Percentiles rank a stretch among this genome's conserved stretches.
Conservation (phyloP, 2,113 vertebrate species). For the Dipodomys merriami region DNA sequence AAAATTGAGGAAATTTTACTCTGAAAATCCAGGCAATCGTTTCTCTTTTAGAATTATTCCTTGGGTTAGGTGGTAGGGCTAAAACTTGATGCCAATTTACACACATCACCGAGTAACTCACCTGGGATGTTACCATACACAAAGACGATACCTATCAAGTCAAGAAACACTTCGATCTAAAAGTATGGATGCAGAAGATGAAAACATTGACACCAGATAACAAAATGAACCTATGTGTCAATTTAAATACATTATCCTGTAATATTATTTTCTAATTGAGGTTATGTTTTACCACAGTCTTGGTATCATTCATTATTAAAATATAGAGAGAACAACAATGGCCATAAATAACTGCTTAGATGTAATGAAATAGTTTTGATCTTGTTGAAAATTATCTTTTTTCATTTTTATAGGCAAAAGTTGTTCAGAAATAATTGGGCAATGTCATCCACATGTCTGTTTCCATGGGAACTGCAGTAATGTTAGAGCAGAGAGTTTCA, state of each 20-base stretch:
- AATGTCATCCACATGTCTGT: slow-evolving; percentile 84
- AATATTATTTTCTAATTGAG: background rate
- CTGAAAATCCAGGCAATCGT: background rate
- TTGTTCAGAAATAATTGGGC: slow-evolving; percentile 88
- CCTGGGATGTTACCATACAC: background rate
- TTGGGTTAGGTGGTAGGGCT: background rate
- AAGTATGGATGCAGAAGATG: background rate
- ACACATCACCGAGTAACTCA: background rate
- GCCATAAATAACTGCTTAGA: background rate
- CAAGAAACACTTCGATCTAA: background rate
- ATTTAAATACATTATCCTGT: background rate
- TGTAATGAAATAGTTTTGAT: background rate
- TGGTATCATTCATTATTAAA: background rate
- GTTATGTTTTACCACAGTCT: background rate
- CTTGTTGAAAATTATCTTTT: background rate
- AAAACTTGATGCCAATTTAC: background rate
- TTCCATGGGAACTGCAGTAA: slow-evolving; percentile 85
- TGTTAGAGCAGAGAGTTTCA: slow-evolving; percentile 83
- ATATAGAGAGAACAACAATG: background rate
- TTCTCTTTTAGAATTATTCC: background rate
- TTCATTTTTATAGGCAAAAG: slow-evolving; percentile 85
- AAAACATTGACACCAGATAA: background rate
- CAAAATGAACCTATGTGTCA: slow-evolving; percentile 6
- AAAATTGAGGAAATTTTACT: background rate
- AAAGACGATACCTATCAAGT: background rate